These are phyloP conservation scores for Lutjanus campechanus DNA, from an alignment of 2,797 vertebrate species.

Conservation along the genomic window DNA sequence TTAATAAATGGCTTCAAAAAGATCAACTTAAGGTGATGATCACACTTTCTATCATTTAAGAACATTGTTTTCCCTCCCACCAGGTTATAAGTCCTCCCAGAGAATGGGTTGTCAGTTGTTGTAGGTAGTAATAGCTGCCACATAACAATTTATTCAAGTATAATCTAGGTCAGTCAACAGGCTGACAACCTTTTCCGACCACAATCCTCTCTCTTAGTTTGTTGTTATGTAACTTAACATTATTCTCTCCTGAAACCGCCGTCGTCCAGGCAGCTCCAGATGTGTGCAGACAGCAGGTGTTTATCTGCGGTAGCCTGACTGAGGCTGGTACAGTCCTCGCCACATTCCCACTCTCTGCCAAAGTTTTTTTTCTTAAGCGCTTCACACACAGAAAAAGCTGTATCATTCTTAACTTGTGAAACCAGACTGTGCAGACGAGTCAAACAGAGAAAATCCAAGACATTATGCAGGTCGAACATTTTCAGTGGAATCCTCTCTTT, in stretches of 20 bases:
- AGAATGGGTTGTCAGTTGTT: conserved; percentile 11
- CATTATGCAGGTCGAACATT: conserved; percentile 13
- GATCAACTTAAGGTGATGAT: background rate
- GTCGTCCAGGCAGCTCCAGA: conserved; percentile 33
- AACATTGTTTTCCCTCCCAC: background rate
- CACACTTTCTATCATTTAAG: background rate
- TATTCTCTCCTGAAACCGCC: conserved; percentile 20
- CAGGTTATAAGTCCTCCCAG: conserved; percentile 14
- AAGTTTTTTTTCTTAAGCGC: conserved; percentile 7
- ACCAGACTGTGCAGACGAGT: conserved; percentile 3
- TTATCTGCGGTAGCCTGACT: conserved; percentile 26
- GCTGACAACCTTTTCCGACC: conserved; percentile 15
- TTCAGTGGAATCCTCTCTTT: conserved; percentile 20
- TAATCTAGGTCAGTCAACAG: conserved; percentile 36
- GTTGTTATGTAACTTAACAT: conserved; percentile 24
- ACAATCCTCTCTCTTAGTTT: background rate
- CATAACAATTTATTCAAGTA: conserved; percentile 27
- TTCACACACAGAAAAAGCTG: background rate
- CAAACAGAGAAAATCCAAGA: conserved; percentile 11
- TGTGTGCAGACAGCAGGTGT: conserved; percentile 35
- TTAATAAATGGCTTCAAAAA: conserved; percentile 1
- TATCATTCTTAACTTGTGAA: conserved; percentile 13
- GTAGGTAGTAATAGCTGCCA: conserved; percentile 7
- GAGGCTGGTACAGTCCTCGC: conserved; percentile 23
- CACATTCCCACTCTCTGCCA: conserved; percentile 9